A percentile compares a stretch with the other conserved stretches of the same genome.
Evolutionary conservation across 2,888 invertebrate genomes (phyloP).

Genomic region (Taenaris catops): DNA sequence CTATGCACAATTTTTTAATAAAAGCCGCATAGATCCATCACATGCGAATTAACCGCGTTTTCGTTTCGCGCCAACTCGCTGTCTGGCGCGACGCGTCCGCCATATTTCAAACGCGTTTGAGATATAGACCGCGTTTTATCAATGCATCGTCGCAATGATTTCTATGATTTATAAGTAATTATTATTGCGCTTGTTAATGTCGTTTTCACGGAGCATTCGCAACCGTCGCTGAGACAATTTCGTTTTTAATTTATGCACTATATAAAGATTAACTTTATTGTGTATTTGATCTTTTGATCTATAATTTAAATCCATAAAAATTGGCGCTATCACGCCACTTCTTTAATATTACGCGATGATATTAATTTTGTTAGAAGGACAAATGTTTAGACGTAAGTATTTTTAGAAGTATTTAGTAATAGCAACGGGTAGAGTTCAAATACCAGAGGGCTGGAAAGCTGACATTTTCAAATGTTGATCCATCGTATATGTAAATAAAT

Average conservation of each 20-base stretch:
- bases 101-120: slow-evolving; percentile 72
- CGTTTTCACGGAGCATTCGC: slow-evolving; percentile 70
- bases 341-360: background rate
- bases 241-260: slow-evolving; percentile 42
- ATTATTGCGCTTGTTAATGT: slow-evolving; percentile 73
- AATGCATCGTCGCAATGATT: slow-evolving; percentile 76
- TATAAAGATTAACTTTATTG: slow-evolving; percentile 19
- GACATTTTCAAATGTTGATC: too few species aligned
- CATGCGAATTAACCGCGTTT: slow-evolving; percentile 62
- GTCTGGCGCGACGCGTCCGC: slow-evolving; percentile 60
- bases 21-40: slow-evolving; percentile 61
- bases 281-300: slow-evolving; percentile 5
- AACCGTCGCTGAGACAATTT: slow-evolving; percentile 56
- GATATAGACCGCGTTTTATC: slow-evolving; percentile 73
- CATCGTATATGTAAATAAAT: too few species aligned
- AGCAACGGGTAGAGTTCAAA: too few species aligned
- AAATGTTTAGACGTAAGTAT: slow-evolving; percentile 1
- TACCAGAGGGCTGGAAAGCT: too few species aligned
- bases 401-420: too few species aligned
- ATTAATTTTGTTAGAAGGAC: background rate
- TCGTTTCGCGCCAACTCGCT: slow-evolving; percentile 64
- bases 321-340: background rate
- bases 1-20: slow-evolving; percentile 19
- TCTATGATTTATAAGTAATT: slow-evolving; percentile 75
- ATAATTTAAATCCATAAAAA: background rate